These are phyloP conservation scores for Hylaeus volcanicus DNA, from an alignment of 1,140 invertebrate species.

Conservation along the genomic window DNA sequence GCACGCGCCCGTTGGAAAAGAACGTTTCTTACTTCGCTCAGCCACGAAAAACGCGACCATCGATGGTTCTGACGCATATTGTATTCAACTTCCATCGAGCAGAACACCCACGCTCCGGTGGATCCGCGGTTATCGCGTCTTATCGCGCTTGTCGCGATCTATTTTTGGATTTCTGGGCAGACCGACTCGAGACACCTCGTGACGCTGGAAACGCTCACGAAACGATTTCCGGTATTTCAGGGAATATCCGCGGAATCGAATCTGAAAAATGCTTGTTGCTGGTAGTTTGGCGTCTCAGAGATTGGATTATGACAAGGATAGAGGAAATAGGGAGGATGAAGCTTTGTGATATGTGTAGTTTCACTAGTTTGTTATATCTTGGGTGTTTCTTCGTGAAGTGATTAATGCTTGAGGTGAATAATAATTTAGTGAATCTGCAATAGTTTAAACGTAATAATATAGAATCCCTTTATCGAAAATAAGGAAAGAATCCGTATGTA, in stretches of 20 bases:
- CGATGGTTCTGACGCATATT: slow-evolving; percentile 28
- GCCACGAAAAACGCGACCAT: slow-evolving; percentile 19
- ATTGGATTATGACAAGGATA: no score
- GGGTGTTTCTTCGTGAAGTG: no score
- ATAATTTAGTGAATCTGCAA: no score
- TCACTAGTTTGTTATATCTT: no score
- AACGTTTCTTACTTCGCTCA: not conserved
- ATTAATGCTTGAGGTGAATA: no score
- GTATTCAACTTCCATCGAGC: slow-evolving; percentile 23
- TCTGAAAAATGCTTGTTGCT: no score
- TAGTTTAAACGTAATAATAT: no score
- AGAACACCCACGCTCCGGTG: not conserved
- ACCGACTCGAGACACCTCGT: not conserved
- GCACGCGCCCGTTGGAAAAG: not conserved
- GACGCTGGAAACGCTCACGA: not conserved
- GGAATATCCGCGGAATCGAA: not conserved
- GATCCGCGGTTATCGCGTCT: slow-evolving; percentile 17
- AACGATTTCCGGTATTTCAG: not conserved
- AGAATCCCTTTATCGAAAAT: no score
- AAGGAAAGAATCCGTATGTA: no score
- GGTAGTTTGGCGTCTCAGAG: no score
- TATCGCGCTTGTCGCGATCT: slow-evolving; percentile 28
- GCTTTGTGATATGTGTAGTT: no score
- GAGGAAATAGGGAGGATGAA: no score
- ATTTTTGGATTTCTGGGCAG: slow-evolving; percentile 27